Percentiles rank a stretch among this genome's conserved stretches.
These are phyloP conservation scores for Toxostoma redivivum DNA, from an alignment of 2,113 vertebrate genomes.

Conservation along the genomic window DNA sequence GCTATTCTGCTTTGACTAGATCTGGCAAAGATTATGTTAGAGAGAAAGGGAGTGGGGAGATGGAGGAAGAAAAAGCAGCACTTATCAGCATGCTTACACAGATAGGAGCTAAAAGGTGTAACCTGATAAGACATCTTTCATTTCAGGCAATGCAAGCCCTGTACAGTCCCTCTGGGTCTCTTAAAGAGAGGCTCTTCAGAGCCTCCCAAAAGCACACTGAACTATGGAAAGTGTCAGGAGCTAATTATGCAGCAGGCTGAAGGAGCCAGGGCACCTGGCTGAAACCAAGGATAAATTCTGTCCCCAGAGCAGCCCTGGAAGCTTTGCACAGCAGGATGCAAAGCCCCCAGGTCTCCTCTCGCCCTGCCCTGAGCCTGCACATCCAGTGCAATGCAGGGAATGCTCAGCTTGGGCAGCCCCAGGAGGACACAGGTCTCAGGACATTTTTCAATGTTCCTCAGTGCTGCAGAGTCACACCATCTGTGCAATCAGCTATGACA, in stretches of 20 bases:
- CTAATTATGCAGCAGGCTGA: neutral
- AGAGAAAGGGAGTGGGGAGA: neutral
- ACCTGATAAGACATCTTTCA: conserved; percentile 40
- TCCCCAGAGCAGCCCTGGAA: neutral
- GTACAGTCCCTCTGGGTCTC: conserved; percentile 1
- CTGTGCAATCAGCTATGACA: neutral
- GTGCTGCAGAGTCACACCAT: neutral
- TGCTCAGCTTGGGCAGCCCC: neutral
- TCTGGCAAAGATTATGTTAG: conserved; percentile 14
- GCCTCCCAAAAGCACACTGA: neutral
- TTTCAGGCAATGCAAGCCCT: conserved; percentile 4
- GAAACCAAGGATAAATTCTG: neutral
- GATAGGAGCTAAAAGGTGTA: conserved; percentile 34
- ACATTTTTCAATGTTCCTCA: neutral
- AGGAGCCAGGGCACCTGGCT: neutral
- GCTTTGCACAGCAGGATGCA: neutral
- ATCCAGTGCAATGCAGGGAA: neutral
- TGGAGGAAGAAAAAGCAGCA: neutral
- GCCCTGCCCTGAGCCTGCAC: neutral
- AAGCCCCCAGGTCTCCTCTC: neutral
- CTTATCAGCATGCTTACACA: conserved; percentile 21
- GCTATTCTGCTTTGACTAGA: conserved; percentile 56
- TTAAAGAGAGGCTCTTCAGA: neutral
- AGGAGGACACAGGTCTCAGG: neutral
- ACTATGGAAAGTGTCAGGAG: neutral